Evolutionary conservation across 2,113 vertebrate genomes (phyloP).

Genomic region (Stegastes partitus): DNA sequence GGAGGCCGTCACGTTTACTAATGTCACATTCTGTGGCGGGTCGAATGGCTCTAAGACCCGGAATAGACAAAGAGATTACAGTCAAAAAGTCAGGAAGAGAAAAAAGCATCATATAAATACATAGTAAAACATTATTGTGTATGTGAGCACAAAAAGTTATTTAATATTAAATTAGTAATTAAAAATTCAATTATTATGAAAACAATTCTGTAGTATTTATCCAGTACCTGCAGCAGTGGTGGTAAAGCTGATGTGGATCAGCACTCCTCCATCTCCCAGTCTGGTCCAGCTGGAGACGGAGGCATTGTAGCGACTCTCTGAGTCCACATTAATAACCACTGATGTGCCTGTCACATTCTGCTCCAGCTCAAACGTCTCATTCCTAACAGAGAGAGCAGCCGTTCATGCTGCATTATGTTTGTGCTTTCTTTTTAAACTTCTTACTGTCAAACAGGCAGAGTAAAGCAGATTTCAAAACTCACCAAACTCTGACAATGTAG

Average conservation of each 20-base stretch:
- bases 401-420: neutral
- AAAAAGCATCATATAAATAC: neutral
- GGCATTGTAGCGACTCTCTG: constrained; percentile 87
- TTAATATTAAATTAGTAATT: too few relatives aligned
- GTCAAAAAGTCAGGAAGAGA: neutral
- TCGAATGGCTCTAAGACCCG: constrained; percentile 88
- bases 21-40: constrained; percentile 88
- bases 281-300: constrained; percentile 93
- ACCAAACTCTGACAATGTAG: constrained; percentile 95
- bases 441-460: constrained; percentile 23
- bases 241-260: constrained; percentile 88
- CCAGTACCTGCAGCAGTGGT: constrained; percentile 89
- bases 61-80: constrained; percentile 10
- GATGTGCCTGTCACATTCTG: constrained; percentile 86
- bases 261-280: constrained; percentile 90
- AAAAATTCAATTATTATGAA: too few relatives aligned
- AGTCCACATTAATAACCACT: constrained; percentile 89
- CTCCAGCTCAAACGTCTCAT: constrained; percentile 85
- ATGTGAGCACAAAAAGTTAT: neutral
- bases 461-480: constrained; percentile 75
- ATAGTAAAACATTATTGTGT: neutral
- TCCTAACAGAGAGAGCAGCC: constrained; percentile 70
- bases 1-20: constrained; percentile 87
- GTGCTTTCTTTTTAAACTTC: neutral
- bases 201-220: neutral